Base-by-base conservation (phyloP, 2,888 invertebrate species). In the Leptothorax acervorum region DNA sequence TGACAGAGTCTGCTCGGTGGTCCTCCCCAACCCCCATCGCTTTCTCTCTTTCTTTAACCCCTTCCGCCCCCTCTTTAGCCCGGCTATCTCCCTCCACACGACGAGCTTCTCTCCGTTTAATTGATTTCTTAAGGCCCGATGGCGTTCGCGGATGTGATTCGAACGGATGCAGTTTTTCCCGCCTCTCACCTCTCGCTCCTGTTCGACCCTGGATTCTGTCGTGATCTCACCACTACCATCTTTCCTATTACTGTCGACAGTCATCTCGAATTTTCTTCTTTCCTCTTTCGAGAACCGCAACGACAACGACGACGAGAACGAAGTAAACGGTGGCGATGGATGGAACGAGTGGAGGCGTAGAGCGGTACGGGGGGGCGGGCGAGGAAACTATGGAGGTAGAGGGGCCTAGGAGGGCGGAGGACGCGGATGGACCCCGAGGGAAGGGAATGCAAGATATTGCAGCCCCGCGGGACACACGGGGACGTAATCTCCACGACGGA, bases 381-480 rank as follows among this genome's bases (percentile, higher is more conserved):
- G 35, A 6, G 35, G 74, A 85, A 87, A 79, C 81, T 71, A 23
- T 35, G 70, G 79, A 85, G 84, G 79, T 73, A 78, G 82, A 83
- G 71, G 70, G 73, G 78, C 15, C 48, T 23, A 71, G 39, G 53
- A 63, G 84, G 78, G 86, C 62, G 84, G 83, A 85, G 85, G 75
- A 79, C 85, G 83, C 75, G 85, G 90, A 87, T 76, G 79, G 70
- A 87, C 82, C 85, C 88, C 84, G 87, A 87, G 91, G 92, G 89
- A 87, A 91, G 87, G 93, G 93, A 90, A 95, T 95, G 94, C 94
- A 94, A 94, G 94, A 94, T 94, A 95, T 94, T 95, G 94, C 94
- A 94, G 93, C 94, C 94, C 95, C 94, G 93, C 94, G 95, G 94
- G 94, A 94, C 93, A 93, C 92, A 92, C 93, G 89, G 92, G 91